A percentile compares a stretch with the other conserved stretches of the same genome.
Conservation (phyloP, 2,797 vertebrate species). For the Sciurus carolinensis region DNA sequence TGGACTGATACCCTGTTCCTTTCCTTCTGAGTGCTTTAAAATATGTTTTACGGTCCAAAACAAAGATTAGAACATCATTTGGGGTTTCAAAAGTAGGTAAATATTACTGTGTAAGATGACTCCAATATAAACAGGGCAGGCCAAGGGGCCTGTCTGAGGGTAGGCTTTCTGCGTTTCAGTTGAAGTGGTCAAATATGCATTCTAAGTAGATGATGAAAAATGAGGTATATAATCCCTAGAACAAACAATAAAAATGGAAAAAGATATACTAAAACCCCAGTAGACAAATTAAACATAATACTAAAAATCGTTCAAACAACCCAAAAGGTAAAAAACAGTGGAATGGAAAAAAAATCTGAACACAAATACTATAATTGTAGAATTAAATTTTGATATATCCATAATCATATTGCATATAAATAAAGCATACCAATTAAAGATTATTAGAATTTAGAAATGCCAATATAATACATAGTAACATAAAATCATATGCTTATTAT, state of each 20-base stretch:
- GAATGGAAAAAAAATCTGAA: constrained; percentile 1
- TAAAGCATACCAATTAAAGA: not conserved
- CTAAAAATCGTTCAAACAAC: constrained; percentile 40
- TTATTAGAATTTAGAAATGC: no score
- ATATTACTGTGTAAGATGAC: constrained; percentile 4
- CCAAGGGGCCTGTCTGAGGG: not conserved
- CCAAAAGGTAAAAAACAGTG: not conserved
- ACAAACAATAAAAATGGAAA: not conserved
- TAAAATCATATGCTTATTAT: no score
- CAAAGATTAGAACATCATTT: constrained; percentile 11
- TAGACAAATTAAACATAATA: not conserved
- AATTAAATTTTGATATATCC: constrained; percentile 4
- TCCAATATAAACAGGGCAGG: not conserved
- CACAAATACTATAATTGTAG: not conserved
- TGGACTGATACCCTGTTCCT: not conserved
- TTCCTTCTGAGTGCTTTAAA: not conserved
- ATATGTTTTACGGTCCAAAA: constrained; percentile 28
- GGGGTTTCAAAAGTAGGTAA: not conserved
- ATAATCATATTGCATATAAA: not conserved
- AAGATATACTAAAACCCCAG: not conserved
- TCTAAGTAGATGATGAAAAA: constrained; percentile 48
- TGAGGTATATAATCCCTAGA: not conserved
- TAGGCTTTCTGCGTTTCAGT: constrained; percentile 6
- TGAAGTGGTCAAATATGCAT: not conserved
- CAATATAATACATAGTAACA: no score